Evolutionary conservation across 2,888 invertebrate species (phyloP), one percentile per base, ranked within the genome.

Genomic region (Tridacna crocea): DNA sequence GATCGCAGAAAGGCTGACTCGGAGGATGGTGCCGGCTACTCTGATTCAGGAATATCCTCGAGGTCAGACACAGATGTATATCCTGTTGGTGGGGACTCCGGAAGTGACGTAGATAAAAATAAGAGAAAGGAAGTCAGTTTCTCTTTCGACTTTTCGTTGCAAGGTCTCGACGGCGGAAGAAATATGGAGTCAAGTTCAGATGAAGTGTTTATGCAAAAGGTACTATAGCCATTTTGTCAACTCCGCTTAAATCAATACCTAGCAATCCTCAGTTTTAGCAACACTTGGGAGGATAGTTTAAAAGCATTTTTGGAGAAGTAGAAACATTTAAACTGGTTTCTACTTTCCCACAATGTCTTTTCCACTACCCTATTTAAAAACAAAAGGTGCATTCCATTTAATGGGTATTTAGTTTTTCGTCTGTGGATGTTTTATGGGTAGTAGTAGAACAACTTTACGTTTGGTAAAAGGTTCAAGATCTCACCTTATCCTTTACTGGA

Each of bases 111-210:
- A 22, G 79, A 75, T 26, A 77, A 81, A 51, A 83, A 79, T 74
- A 88, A 86, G 77, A 86, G 83, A 72, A 89, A 89, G 66, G 89
- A 87, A 77, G 89, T 88, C 63, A 88, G 87, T 36, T 88, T 89
- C 77, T 85, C 88, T 2, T 60, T 86, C 22, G 83, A 84, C 11
- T 85, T 77, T 46, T 84, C 86, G 6, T 66, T 84, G 19, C 73
- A 80, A 36, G 82, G 82, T 51, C 73, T 86, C 6, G 86, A 80
- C 68, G 86, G 83, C 6, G 86, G 86, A 8, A 65, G 80, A 22
- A 83, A 86, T 72, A 73, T 61, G 13, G 86, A 86, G 58, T 80
- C 80, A 22, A 82, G 60, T 22, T 82, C 86, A 19, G 86, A 86
- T 27, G 61, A 72, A 17, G 24, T 51, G 0, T 73, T 77, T 22